Conservation (phyloP, 2,888 invertebrate genomes). For the Metalampra italica region DNA sequence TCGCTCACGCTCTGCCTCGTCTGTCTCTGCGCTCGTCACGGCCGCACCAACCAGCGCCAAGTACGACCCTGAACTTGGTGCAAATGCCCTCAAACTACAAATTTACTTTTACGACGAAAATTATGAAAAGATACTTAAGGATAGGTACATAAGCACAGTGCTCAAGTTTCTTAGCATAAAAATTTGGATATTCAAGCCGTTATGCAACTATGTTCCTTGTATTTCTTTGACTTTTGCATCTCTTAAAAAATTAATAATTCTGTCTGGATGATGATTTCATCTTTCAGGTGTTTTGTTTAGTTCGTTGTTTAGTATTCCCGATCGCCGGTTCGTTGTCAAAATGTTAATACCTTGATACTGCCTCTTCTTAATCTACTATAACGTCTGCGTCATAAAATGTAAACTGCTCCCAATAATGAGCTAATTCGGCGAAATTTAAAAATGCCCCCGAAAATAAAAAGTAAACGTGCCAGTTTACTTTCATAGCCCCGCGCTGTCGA, state of each 20-base stretch:
- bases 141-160: too few species aligned
- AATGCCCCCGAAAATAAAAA: conserved; percentile 40
- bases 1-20: conserved; percentile 58
- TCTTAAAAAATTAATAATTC: too few species aligned
- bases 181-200: too few species aligned
- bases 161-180: too few species aligned
- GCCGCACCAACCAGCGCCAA: conserved; percentile 11
- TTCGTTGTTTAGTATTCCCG: too few species aligned
- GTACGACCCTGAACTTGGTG: conserved; percentile 1
- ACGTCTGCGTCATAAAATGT: conserved; percentile 3
- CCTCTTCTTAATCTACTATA: background rate
- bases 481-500: conserved; percentile 27
- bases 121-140: background rate
- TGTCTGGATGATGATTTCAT: too few species aligned
- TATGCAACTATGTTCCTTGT: too few species aligned
- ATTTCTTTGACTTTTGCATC: too few species aligned
- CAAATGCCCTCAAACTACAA: too few species aligned
- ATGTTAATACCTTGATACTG: too few species aligned
- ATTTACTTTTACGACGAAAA: background rate
- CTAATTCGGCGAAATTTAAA: conserved; percentile 13
- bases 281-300: too few species aligned
- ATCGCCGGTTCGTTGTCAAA: too few species aligned
- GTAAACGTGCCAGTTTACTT: conserved; percentile 34
- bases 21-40: conserved; percentile 19
- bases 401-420: conserved; percentile 6